Conservation (phyloP, 2,113 vertebrate species). For the Asarcornis scutulata region DNA sequence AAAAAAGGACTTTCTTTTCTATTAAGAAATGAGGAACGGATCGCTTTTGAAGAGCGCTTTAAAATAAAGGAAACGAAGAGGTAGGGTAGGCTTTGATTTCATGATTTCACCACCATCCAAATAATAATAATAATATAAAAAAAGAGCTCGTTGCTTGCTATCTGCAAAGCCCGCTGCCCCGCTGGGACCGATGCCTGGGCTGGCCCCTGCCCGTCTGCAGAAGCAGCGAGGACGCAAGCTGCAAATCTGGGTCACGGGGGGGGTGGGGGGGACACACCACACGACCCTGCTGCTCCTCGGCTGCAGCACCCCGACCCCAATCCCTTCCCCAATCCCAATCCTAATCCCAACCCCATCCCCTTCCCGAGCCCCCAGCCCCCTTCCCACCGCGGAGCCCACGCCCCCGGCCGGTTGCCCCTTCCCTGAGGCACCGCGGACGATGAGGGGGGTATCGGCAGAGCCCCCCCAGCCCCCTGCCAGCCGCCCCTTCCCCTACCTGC, state of each 20-base stretch:
- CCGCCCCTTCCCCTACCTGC: too few species aligned
- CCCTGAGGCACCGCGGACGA: too few species aligned
- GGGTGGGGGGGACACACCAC: neutral
- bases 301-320: neutral
- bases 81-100: neutral
- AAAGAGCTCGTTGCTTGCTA: neutral
- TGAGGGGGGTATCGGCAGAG: too few species aligned
- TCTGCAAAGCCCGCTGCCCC: neutral
- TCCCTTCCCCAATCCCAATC: too few species aligned
- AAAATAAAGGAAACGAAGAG: neutral
- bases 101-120: too few species aligned
- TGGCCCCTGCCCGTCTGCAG: neutral
- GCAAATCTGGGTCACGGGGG: constrained; percentile 22
- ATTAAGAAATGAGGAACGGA: neutral
- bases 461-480: too few species aligned
- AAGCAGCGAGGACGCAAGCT: neutral
- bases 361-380: too few species aligned
- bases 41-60: neutral
- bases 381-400: neutral
- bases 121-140: neutral
- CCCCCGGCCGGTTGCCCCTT: too few species aligned
- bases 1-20: neutral
- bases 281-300: too few species aligned
- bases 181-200: neutral
- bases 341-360: too few species aligned